Evolutionary conservation across 1,140 invertebrate genomes (phyloP).

Genomic region (Brachionus asplanchnoidis): DNA sequence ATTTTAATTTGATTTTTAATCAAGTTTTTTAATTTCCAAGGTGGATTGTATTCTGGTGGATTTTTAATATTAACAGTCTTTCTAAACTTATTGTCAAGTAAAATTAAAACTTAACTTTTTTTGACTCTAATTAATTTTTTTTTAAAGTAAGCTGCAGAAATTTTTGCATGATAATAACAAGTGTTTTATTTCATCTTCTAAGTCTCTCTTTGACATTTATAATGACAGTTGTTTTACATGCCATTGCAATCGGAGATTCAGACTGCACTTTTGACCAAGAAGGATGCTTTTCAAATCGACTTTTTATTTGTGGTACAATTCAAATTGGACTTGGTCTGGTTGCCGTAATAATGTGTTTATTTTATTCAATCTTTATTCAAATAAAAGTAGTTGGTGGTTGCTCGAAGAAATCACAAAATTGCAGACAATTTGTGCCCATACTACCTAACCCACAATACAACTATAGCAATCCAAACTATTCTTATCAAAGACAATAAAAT

Average conservation of each 20-base stretch:
- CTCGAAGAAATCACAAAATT: neutral
- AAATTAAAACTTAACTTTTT: neutral
- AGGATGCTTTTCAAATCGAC: neutral
- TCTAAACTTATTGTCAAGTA: neutral
- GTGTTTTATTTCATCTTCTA: neutral
- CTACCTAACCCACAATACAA: neutral
- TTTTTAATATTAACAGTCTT: conserved; percentile 2
- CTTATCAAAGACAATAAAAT: neutral
- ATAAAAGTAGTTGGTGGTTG: neutral
- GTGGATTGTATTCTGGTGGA: neutral
- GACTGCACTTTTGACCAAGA: neutral
- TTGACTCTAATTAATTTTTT: neutral
- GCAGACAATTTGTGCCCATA: neutral
- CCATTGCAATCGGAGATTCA: neutral
- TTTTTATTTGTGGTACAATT: neutral
- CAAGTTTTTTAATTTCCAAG: neutral
- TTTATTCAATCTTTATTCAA: conserved; percentile 8
- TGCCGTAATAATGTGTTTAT: neutral
- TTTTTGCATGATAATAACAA: neutral
- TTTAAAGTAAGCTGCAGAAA: conserved; percentile 17
- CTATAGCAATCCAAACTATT: neutral
- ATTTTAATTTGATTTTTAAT: neutral
- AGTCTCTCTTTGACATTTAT: neutral
- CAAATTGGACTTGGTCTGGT: neutral
- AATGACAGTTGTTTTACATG: neutral